Evolutionary conservation across 2,797 vertebrate species (phyloP), one percentile per base, ranked within the genome.

Genomic region (Hypotaenidia philippensis): DNA sequence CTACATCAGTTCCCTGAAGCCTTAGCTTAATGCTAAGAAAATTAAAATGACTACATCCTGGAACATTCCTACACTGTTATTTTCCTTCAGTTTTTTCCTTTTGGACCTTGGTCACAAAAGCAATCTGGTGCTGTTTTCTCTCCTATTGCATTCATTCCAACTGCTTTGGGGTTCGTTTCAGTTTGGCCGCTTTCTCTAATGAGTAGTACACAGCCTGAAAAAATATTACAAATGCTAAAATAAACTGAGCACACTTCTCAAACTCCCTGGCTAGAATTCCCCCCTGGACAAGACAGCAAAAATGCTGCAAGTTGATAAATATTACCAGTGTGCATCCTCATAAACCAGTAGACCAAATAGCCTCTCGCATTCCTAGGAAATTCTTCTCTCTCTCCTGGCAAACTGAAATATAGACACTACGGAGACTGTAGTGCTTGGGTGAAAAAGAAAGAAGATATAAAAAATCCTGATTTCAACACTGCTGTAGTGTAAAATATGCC

Each of bases 1-100:
- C 69, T 78, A 41, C 34, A 64, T 40, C 53, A 61, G 50, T 93
- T 92, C 66, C 70, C 89, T 15, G 32, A 94, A 96, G 49, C 66
- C 44, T 66, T n/a, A 70, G 38, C 60, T 86, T 89, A 92, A 91
- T 40, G 27, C 55, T 65, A 68, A 63, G 34, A 84, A 94, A 95
- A 95, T 77, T 75, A 92, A 95, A 94, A 83, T 63, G 49, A 78
- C 63, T 69, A 52, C 34, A 41, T 76, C 86, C 74, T 93, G 45
- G 40, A 86, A 88, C 41, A 68, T 55, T 92, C 76, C 75, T 72
- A 22, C 6, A 7, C 25, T 27, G 13, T 44, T 87, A n/a, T 77
- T 94, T 76, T 83, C 63, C 21, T 50, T 55, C 45, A 10, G 17
- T 44, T 56, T 76, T 83, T 40, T 86, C 32, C 1, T 80, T 89